phyloP scores from a whole-genome alignment of 2,797 vertebrate species.

The Falco rusticolus region DNA sequence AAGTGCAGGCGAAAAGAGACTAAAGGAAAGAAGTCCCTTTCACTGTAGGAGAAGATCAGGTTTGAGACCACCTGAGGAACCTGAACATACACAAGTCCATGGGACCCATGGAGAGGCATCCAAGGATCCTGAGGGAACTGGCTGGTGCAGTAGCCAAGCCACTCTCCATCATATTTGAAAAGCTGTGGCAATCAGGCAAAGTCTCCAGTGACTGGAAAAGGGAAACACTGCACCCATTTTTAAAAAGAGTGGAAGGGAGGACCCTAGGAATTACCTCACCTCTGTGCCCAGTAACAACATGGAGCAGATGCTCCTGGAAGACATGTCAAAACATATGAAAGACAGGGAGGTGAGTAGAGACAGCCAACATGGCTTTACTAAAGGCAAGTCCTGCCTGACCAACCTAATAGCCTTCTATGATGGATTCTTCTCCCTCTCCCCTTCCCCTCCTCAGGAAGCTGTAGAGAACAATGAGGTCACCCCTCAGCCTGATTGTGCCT shows the following conservation, averaged over 20 bases:
- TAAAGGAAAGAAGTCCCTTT: background rate
- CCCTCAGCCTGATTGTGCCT: too few species aligned
- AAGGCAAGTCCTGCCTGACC: too few species aligned
- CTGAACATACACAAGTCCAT: background rate
- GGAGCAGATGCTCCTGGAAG: too few species aligned
- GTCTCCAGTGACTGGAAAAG: background rate
- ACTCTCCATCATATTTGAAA: too few species aligned
- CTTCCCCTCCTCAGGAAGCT: too few species aligned
- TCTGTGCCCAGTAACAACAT: background rate
- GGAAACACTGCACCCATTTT: background rate
- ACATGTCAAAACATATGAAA: background rate
- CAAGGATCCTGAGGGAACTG: too few species aligned
- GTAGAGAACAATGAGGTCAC: too few species aligned
- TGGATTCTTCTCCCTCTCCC: too few species aligned
- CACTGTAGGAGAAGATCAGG: background rate
- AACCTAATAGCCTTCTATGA: too few species aligned
- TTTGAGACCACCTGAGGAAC: background rate
- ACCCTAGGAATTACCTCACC: background rate
- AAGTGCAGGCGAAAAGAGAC: background rate
- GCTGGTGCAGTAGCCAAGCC: too few species aligned
- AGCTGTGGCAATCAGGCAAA: too few species aligned
- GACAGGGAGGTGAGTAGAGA: background rate
- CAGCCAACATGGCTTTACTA: background rate
- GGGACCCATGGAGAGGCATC: background rate
- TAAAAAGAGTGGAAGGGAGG: background rate